Base-by-base conservation (phyloP, 2,797 vertebrate species). In the Onychomys arenicola region DNA sequence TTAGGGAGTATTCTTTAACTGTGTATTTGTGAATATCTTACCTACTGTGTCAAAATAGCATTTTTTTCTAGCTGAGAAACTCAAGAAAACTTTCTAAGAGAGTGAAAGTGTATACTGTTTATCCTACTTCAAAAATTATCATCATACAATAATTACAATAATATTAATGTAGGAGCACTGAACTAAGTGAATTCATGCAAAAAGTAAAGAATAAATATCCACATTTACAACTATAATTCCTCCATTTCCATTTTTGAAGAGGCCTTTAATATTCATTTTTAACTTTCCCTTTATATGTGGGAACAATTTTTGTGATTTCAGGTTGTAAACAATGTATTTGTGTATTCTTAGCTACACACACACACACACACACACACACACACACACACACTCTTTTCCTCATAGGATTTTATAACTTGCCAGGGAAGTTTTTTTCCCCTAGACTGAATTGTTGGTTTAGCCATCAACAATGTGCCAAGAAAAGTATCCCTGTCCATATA, bases 241-340 rank as follows among this genome's bases (percentile, higher is more conserved):
- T 59, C 67, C 29, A 37, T 91, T 85, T 95, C 96, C 97, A 96
- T 81, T 98, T 75, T 97, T 93, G 90, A 98, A 97, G 85, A 91
- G 21, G 40, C 21, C 87, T 98, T 76, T 90, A 81, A 27, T 67
- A 78, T 34, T 3, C 19, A 10, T 97, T 98, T 91, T 95, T 95
- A 67, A 76, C 69, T 43, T 90, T 97, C 91, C 71, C 93, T 37
- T 77, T 80, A 34, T 76, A 83, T 82, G 77, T 95, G 43, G 94
- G 92, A 92, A 97, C 98, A 98, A 96, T 98, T 98, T 98, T 98
- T 98, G 96, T 97, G 87, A 89, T 98, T 98, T 98, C 84, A 96
- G 88, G 96, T 96, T 97, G 97, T 98, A 96, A 98, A 88, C 75
- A 96, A 75, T 83, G 95, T 49, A 93, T 97, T 93, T 96, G 96